phyloP scores from a whole-genome alignment of 2,888 invertebrate genomes.

The Zootermopsis nevadensis region DNA sequence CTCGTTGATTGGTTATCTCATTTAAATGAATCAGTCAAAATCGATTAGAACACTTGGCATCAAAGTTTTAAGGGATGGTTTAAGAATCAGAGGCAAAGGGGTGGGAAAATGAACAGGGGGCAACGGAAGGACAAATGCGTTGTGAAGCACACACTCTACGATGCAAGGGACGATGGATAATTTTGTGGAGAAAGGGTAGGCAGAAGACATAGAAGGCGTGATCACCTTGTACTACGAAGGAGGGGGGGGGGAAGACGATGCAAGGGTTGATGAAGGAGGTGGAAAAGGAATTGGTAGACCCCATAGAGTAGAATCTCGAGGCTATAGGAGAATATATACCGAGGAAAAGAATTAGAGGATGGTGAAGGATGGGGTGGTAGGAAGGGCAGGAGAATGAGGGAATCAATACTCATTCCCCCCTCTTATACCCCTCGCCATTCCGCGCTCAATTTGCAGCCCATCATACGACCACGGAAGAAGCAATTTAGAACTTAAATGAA shows the following conservation, averaged over 20 bases:
- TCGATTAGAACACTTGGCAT: neutral
- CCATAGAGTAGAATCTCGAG: neutral
- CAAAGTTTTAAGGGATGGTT: neutral
- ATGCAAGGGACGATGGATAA: slow-evolving; percentile 24
- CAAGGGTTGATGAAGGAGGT: neutral
- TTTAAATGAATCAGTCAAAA: neutral
- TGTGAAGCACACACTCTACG: neutral
- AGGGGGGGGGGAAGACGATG: neutral
- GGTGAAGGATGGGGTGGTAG: neutral
- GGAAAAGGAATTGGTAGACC: slow-evolving; percentile 8
- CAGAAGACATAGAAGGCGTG: slow-evolving; percentile 9
- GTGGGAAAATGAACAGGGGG: too few relatives aligned
- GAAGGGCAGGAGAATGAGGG: slow-evolving; percentile 15
- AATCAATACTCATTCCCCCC: slow-evolving; percentile 46
- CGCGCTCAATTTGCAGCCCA: slow-evolving; percentile 64
- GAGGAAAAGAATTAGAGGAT: slow-evolving; percentile 7
- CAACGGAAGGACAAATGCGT: neutral
- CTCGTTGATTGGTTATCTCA: neutral
- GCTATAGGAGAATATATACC: slow-evolving; percentile 17
- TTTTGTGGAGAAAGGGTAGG: neutral
- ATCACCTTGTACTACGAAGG: slow-evolving; percentile 18
- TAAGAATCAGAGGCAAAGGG: neutral
- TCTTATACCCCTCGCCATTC: slow-evolving; percentile 52
- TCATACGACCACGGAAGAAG: slow-evolving; percentile 64
- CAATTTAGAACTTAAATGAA: slow-evolving; percentile 60